Conservation (phyloP, 2,888 invertebrate species). For the Hirtodrosophila trivittata region DNA sequence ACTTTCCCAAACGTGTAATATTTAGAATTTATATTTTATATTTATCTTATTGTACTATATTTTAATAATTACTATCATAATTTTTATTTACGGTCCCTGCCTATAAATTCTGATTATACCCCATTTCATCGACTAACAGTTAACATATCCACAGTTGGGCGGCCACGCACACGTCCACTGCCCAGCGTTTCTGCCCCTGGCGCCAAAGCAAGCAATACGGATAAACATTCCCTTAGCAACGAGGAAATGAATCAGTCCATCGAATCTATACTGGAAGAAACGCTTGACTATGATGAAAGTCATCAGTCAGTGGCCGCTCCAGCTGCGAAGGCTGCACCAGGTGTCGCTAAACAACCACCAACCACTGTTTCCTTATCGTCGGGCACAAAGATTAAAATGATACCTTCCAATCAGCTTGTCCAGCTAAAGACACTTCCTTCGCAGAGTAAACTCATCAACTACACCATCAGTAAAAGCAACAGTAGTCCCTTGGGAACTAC, state of each 20-base stretch:
- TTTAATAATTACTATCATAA: constrained; percentile 15
- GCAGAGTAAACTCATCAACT: constrained; percentile 80
- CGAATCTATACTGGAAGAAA: constrained; percentile 82
- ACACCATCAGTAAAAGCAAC: constrained; percentile 78
- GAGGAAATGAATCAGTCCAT: constrained; percentile 83
- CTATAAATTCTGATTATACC: constrained; percentile 32
- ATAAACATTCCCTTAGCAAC: constrained; percentile 59
- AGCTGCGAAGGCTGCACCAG: constrained; percentile 13
- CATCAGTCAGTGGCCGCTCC: constrained; percentile 24
- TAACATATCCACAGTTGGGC: constrained; percentile 84
- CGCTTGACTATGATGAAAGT: constrained; percentile 67
- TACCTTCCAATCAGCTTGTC: constrained; percentile 83
- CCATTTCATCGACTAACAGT: constrained; percentile 56
- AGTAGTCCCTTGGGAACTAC: constrained; percentile 17
- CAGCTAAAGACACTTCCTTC: constrained; percentile 80
- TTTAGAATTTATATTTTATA: not conserved
- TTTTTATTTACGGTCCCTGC: constrained; percentile 47
- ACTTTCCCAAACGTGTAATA: not conserved
- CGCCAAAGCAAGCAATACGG: constrained; percentile 10
- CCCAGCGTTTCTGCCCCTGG: constrained; percentile 49
- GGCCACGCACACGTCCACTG: constrained; percentile 84
- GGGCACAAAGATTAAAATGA: constrained; percentile 83
- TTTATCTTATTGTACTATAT: not conserved
- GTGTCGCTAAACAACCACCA: constrained; percentile 37
- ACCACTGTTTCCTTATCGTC: constrained; percentile 51